These are phyloP conservation scores for Austrofundulus limnaeus DNA, from an alignment of 2,113 vertebrate species.

Conservation along the genomic window DNA sequence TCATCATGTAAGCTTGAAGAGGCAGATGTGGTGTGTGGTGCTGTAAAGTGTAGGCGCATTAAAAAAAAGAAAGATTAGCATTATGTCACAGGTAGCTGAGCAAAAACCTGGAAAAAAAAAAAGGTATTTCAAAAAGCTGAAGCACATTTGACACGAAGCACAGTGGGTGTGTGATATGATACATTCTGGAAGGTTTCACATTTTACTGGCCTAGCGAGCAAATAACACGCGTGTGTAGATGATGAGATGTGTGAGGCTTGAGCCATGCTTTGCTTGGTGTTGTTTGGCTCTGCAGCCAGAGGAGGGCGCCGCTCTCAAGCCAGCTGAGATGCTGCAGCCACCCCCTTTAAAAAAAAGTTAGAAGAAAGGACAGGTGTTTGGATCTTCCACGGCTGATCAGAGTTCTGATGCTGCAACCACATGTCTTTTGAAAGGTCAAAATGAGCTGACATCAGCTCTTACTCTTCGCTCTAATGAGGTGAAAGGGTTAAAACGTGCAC, in stretches of 20 bases:
- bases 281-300: constrained; percentile 43
- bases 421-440: constrained; percentile 5
- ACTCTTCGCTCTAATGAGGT: constrained; percentile 35
- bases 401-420: constrained; percentile 22
- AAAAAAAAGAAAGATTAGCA: constrained; percentile 12
- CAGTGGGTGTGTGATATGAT: constrained; percentile 53
- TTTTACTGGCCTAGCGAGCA: constrained; percentile 59
- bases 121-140: constrained; percentile 11
- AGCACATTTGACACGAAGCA: constrained; percentile 39
- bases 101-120: neutral
- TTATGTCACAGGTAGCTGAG: constrained; percentile 19
- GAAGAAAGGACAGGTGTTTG: constrained; percentile 9
- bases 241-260: constrained; percentile 23
- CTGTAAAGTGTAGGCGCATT: constrained; percentile 7
- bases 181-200: constrained; percentile 69
- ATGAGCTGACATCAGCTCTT: constrained; percentile 28
- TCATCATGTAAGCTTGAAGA: constrained; percentile 53
- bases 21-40: constrained; percentile 67
- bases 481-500: constrained; percentile 45
- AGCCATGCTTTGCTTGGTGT: constrained; percentile 18
- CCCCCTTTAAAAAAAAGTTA: no score
- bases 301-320: constrained; percentile 78
- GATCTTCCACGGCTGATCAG: constrained; percentile 32
- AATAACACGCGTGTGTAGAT: constrained; percentile 24
- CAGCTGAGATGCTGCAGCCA: constrained; percentile 73